A percentile compares a stretch with the other conserved stretches of the same genome.
These are phyloP conservation scores for Verasper variegatus DNA, from an alignment of 2,113 vertebrate genomes.

Conservation along the genomic window DNA sequence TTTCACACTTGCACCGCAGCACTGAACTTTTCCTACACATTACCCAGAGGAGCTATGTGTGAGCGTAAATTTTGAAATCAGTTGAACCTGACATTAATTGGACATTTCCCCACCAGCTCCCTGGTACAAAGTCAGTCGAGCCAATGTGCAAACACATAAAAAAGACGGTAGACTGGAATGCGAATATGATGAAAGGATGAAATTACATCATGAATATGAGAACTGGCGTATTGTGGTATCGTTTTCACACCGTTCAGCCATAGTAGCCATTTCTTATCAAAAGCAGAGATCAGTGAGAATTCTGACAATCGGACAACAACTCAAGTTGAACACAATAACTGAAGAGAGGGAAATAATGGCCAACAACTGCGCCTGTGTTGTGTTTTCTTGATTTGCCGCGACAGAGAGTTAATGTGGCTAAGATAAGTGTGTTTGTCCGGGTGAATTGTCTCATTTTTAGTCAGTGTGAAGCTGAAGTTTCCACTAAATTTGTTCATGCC, in stretches of 20 bases:
- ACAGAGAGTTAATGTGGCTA: slow-evolving; percentile 22
- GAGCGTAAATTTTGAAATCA: background rate
- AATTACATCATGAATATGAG: background rate
- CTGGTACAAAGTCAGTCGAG: background rate
- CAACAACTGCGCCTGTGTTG: slow-evolving; percentile 3
- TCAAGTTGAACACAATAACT: background rate
- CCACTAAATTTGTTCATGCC: slow-evolving; percentile 38
- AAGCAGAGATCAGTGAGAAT: background rate
- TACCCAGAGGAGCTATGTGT: background rate
- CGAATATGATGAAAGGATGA: background rate
- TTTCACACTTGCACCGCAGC: background rate
- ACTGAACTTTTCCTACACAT: background rate
- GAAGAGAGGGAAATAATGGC: slow-evolving; percentile 11
- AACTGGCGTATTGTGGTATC: too few relatives aligned
- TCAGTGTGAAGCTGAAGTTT: slow-evolving; percentile 16
- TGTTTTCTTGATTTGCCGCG: background rate
- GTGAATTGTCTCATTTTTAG: slow-evolving; percentile 31
- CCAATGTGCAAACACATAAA: background rate
- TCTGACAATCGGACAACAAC: background rate
- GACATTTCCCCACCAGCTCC: background rate
- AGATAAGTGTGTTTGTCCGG: slow-evolving; percentile 3
- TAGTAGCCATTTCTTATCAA: too few relatives aligned
- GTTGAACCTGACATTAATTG: background rate
- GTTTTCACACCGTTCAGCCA: background rate
- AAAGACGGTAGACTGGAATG: background rate